Percentiles rank a stretch among this genome's conserved stretches.
Conservation (phyloP, 2,797 vertebrate genomes). For the Naso thynnoides region DNA sequence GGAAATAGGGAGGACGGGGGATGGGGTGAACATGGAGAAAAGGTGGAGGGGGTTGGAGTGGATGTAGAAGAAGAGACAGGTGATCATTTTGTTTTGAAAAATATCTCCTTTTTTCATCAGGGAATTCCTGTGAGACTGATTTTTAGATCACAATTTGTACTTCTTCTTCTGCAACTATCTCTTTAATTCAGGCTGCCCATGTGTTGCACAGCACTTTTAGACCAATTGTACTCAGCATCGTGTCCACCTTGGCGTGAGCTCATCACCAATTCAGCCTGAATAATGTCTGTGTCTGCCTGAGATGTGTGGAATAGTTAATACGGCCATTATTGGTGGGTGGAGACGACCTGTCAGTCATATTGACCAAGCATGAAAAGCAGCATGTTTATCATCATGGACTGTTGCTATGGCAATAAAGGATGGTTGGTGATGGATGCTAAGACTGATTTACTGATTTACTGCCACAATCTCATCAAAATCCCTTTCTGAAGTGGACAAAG, state of each 20-base stretch:
- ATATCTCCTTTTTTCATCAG: slow-evolving; percentile 1
- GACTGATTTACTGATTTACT: slow-evolving; percentile 52
- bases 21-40: slow-evolving; percentile 56
- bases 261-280: slow-evolving; percentile 76
- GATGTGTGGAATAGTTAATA: slow-evolving; percentile 81
- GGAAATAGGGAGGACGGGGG: slow-evolving; percentile 60
- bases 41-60: slow-evolving; percentile 47
- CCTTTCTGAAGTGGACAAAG: slow-evolving; percentile 42
- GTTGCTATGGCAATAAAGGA: slow-evolving; percentile 76
- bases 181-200: slow-evolving; percentile 25
- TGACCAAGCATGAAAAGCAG: slow-evolving; percentile 70
- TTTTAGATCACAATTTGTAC: slow-evolving; percentile 18
- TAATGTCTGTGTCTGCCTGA: slow-evolving; percentile 64
- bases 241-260: slow-evolving; percentile 53
- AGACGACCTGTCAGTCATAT: slow-evolving; percentile 76
- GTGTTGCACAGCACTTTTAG: slow-evolving; percentile 31
- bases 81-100: slow-evolving; percentile 47
- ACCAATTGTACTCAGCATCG: slow-evolving; percentile 3
- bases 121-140: slow-evolving; percentile 15
- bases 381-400: slow-evolving; percentile 71
- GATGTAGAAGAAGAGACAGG: slow-evolving; percentile 41
- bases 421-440: slow-evolving; percentile 45
- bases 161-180: slow-evolving; percentile 8
- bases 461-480: slow-evolving; percentile 41
- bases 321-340: slow-evolving; percentile 80